Evolutionary conservation across 2,888 invertebrate species (phyloP).

Genomic region (Camponotus fellah): DNA sequence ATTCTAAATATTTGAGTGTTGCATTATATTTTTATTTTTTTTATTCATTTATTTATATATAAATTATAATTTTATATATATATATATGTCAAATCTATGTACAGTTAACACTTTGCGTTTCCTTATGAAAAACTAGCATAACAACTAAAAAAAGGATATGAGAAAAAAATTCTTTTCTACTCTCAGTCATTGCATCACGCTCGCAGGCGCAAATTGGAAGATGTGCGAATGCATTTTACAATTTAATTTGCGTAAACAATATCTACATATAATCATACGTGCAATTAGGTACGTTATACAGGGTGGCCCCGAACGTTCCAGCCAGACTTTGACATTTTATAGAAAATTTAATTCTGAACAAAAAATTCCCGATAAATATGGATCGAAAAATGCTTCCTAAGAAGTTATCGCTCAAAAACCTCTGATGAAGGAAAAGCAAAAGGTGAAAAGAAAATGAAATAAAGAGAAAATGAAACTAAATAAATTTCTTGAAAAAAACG

Average conservation of each 20-base stretch:
- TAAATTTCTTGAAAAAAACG: no score
- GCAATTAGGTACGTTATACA: background rate
- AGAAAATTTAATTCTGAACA: no score
- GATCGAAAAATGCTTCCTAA: no score
- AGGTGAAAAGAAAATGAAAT: no score
- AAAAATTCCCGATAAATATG: no score
- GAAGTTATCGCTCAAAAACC: no score
- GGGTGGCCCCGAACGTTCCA: no score
- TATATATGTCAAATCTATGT: slow-evolving; percentile 27
- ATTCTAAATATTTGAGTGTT: slow-evolving; percentile 25
- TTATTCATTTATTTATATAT: slow-evolving; percentile 34
- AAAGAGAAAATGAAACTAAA: no score
- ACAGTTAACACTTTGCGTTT: slow-evolving; percentile 37
- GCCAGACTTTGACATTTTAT: no score
- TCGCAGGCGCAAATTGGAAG: background rate
- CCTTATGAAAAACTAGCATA: slow-evolving; percentile 36
- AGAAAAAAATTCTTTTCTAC: background rate
- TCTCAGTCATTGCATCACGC: background rate
- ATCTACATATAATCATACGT: slow-evolving; percentile 14
- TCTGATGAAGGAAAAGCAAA: no score
- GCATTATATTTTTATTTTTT: slow-evolving; percentile 4
- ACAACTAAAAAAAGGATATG: background rate
- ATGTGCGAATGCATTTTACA: background rate
- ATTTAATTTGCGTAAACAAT: background rate
- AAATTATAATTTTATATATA: slow-evolving; percentile 35